Percentiles rank a stretch among this genome's conserved stretches.
These are phyloP conservation scores for Etheostoma cragini DNA, from an alignment of 2,113 vertebrate species.

Conservation along the genomic window DNA sequence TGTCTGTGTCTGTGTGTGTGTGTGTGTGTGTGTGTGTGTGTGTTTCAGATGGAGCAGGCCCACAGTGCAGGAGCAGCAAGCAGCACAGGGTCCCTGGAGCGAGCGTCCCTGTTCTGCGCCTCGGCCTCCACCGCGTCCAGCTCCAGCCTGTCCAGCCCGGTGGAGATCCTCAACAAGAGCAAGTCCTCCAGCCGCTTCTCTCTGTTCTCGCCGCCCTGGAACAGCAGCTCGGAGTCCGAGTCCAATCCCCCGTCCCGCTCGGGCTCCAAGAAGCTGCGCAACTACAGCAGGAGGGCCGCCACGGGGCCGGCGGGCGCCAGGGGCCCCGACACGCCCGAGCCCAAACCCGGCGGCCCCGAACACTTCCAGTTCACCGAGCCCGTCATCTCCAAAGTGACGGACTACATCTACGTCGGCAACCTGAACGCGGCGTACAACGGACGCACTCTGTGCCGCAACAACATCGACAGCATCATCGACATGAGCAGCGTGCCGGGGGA, in stretches of 20 bases:
- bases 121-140: conserved; percentile 63
- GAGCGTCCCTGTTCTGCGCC: conserved; percentile 83
- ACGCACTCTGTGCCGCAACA: conserved; percentile 81
- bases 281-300: conserved; percentile 76
- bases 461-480: conserved; percentile 86
- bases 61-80: conserved; percentile 81
- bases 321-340: conserved; percentile 49
- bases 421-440: conserved; percentile 83
- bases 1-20: no score
- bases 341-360: conserved; percentile 54
- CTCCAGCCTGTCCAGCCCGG: conserved; percentile 76
- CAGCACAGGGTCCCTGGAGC: conserved; percentile 80
- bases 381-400: conserved; percentile 81
- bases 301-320: conserved; percentile 63
- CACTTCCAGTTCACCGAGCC: conserved; percentile 84
- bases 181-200: conserved; percentile 84
- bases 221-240: conserved; percentile 83
- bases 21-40: not conserved
- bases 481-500: conserved; percentile 83
- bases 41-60: conserved; percentile 85
- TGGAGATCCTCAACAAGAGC: conserved; percentile 77
- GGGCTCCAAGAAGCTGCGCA: conserved; percentile 82
- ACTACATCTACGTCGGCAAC: conserved; percentile 86
- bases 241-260: conserved; percentile 80
- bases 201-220: conserved; percentile 78